These are phyloP conservation scores for Eublepharis macularius DNA, from an alignment of 2,113 vertebrate species.

Conservation along the genomic window DNA sequence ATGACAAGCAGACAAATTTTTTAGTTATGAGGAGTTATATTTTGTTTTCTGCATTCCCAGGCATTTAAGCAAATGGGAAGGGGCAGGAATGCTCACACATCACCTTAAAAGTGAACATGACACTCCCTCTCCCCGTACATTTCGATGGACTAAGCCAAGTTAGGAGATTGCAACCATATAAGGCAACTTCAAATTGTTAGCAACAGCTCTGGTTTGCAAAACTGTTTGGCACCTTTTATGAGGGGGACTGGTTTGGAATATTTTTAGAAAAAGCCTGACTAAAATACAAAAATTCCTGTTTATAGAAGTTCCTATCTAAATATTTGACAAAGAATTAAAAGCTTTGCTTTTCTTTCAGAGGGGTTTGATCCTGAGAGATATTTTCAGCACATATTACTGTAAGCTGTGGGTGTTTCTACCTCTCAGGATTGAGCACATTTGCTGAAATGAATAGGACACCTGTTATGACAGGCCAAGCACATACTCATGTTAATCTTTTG, in stretches of 20 bases:
- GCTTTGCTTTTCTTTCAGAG: neutral
- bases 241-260: constrained; percentile 2
- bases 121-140: constrained; percentile 1
- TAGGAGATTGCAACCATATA: constrained; percentile 60
- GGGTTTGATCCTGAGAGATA: neutral
- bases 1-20: neutral
- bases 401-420: neutral
- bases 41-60: constrained; percentile 36
- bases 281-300: constrained; percentile 44
- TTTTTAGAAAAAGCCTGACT: constrained; percentile 15
- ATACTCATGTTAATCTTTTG: neutral
- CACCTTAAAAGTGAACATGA: constrained; percentile 49
- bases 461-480: neutral
- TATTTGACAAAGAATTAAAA: constrained; percentile 33
- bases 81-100: constrained; percentile 29
- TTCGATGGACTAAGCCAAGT: neutral
- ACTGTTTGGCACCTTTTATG: constrained; percentile 30
- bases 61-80: constrained; percentile 35
- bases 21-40: constrained; percentile 1
- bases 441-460: neutral
- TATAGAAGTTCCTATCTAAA: constrained; percentile 50
- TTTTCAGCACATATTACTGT: neutral
- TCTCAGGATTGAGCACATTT: neutral
- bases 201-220: neutral
- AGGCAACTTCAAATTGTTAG: constrained; percentile 39